Percentiles rank a stretch among this genome's conserved stretches.
Evolutionary conservation across 2,113 vertebrate genomes (phyloP).

Genomic region (Syngnathus floridae): DNA sequence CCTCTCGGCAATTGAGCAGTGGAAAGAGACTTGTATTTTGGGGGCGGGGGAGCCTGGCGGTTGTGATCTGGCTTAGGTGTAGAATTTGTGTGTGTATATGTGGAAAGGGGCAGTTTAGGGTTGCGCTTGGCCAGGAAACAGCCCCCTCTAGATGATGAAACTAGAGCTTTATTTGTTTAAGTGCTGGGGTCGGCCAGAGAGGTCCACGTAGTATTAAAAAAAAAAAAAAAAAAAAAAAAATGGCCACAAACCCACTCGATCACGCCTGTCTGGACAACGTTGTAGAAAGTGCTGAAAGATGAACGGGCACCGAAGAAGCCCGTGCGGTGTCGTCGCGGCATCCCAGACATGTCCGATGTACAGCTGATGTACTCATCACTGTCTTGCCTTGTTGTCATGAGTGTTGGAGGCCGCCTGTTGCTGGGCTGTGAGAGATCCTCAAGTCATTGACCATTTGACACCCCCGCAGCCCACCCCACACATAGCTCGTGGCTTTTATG

Average conservation of each 20-base stretch:
- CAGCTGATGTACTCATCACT: conserved; percentile 1
- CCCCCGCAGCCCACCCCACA: too few relatives aligned
- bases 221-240: conserved; percentile 22
- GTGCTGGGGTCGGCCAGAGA: conserved; percentile 58
- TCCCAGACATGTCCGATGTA: conserved; percentile 16
- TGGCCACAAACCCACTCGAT: conserved; percentile 51
- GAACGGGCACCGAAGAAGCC: conserved; percentile 48
- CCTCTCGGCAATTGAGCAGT: conserved; percentile 70
- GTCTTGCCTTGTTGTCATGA: background rate
- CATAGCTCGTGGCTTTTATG: background rate
- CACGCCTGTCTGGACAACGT: conserved; percentile 37
- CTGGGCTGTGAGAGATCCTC: background rate
- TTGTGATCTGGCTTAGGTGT: conserved; percentile 58
- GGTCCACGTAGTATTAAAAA: conserved; percentile 55
- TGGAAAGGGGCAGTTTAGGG: conserved; percentile 18
- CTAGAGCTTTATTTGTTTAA: conserved; percentile 72
- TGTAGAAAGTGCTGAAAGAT: conserved; percentile 47
- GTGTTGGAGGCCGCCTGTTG: background rate
- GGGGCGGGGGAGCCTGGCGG: conserved; percentile 41
- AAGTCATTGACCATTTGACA: background rate
- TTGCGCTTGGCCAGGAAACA: conserved; percentile 64
- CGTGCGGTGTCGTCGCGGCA: conserved; percentile 24
- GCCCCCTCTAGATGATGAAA: conserved; percentile 71
- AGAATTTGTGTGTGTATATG: conserved; percentile 52
- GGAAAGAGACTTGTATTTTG: conserved; percentile 70